These are phyloP conservation scores for Distichodus sexfasciatus DNA, from an alignment of 2,797 vertebrate species.

Conservation along the genomic window DNA sequence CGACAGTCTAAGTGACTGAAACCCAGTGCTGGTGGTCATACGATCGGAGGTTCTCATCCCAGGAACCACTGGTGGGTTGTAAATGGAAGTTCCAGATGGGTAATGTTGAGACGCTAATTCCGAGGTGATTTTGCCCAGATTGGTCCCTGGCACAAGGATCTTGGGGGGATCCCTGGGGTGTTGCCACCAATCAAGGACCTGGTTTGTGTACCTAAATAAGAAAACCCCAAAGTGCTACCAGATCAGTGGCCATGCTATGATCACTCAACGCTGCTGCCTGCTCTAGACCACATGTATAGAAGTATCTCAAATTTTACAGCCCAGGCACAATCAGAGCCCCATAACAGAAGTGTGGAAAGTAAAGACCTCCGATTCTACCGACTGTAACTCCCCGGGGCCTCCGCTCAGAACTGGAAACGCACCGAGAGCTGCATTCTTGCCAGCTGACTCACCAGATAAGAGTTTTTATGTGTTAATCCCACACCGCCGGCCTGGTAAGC, in stretches of 20 bases:
- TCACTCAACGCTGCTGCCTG: no score
- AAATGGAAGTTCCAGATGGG: no score
- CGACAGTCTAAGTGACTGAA: no score
- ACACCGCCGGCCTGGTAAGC: slow-evolving; percentile 44
- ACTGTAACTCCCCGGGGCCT: not conserved
- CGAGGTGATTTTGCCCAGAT: no score
- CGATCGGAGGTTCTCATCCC: no score
- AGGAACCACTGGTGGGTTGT: no score
- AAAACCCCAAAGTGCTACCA: not conserved
- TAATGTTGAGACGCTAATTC: no score
- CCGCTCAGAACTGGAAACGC: not conserved
- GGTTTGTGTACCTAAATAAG: not conserved
- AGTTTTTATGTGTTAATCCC: slow-evolving; percentile 55
- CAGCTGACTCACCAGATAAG: slow-evolving; percentile 52
- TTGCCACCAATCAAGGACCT: not conserved
- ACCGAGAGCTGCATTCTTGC: slow-evolving; percentile 46
- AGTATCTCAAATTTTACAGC: not conserved
- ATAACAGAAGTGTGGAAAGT: not conserved
- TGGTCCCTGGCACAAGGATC: no score
- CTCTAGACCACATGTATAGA: not conserved
- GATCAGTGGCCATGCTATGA: not conserved
- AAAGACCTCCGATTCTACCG: slow-evolving; percentile 2
- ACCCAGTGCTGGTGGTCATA: no score
- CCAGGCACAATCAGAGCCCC: not conserved
- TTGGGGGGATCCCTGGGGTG: no score